These are phyloP conservation scores for Chloropsis cyanopogon DNA, from an alignment of 2,113 vertebrate species.

Conservation along the genomic window DNA sequence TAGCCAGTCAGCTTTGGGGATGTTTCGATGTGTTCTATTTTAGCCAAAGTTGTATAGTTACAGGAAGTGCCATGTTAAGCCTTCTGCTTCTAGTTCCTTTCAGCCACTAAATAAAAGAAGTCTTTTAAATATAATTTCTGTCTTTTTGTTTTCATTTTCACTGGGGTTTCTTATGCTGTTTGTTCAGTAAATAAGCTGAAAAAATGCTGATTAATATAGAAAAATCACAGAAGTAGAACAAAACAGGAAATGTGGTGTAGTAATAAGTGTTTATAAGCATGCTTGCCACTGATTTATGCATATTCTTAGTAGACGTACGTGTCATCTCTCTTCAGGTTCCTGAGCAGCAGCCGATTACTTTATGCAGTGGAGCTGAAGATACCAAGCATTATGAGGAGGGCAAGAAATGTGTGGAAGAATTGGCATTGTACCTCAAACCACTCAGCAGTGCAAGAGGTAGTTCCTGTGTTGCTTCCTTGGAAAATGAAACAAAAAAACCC, in stretches of 20 bases:
- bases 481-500: neutral
- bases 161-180: neutral
- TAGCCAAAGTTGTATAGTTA: neutral
- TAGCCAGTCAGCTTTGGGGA: neutral
- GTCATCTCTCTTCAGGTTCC: conserved; percentile 79
- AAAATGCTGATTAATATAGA: neutral
- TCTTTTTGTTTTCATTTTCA: neutral
- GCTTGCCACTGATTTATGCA: neutral
- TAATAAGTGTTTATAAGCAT: neutral
- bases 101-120: neutral
- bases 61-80: neutral
- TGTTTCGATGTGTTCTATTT: neutral
- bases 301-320: neutral
- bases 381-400: conserved; percentile 97
- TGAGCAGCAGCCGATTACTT: conserved; percentile 91
- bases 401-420: conserved; percentile 95
- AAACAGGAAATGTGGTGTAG: neutral
- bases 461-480: neutral
- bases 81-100: neutral
- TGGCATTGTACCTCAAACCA: conserved; percentile 97
- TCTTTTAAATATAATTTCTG: neutral
- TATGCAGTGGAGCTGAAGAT: conserved; percentile 92
- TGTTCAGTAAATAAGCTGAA: neutral
- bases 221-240: neutral
- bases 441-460: conserved; percentile 95